Conservation (phyloP, 2,797 vertebrate species). For the Staurois parvus region DNA sequence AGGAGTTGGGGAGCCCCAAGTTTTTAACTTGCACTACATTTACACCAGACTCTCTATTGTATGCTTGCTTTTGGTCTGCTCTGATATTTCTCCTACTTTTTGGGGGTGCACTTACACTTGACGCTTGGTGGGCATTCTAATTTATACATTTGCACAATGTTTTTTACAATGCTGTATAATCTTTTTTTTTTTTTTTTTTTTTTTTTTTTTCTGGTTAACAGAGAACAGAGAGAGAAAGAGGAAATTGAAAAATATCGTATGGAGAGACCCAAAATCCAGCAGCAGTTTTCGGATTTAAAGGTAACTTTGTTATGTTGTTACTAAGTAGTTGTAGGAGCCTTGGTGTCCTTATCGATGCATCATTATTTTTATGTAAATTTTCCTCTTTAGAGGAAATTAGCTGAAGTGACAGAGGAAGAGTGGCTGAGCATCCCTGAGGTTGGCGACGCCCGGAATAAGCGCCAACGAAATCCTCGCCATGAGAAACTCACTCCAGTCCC, state of each 20-base stretch:
- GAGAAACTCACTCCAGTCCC: slow-evolving; percentile 97
- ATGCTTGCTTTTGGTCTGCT: no score
- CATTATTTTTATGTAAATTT: neutral
- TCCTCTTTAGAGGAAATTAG: slow-evolving; percentile 86
- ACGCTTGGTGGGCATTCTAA: no score
- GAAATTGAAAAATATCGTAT: slow-evolving; percentile 99
- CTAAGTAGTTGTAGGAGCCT: no score
- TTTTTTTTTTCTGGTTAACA: slow-evolving; percentile 64
- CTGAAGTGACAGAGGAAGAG: slow-evolving; percentile 96
- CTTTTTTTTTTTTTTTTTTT: neutral
- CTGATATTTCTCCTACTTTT: no score
- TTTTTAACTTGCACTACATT: no score
- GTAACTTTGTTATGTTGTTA: slow-evolving; percentile 70
- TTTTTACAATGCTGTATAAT: no score
- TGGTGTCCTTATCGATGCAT: neutral
- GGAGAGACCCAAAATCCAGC: slow-evolving; percentile 98
- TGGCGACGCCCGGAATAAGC: slow-evolving; percentile 95
- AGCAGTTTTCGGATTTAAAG: slow-evolving; percentile 98
- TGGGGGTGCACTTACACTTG: no score
- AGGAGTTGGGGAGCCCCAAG: no score
- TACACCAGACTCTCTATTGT: no score
- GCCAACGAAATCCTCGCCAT: slow-evolving; percentile 94
- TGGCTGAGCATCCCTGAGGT: slow-evolving; percentile 99
- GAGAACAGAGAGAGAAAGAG: slow-evolving; percentile 96
- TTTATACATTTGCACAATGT: no score